Percentiles rank a stretch among this genome's conserved stretches.
These are phyloP conservation scores for Atta colombica DNA, from an alignment of 1,140 invertebrate genomes.

Conservation along the genomic window DNA sequence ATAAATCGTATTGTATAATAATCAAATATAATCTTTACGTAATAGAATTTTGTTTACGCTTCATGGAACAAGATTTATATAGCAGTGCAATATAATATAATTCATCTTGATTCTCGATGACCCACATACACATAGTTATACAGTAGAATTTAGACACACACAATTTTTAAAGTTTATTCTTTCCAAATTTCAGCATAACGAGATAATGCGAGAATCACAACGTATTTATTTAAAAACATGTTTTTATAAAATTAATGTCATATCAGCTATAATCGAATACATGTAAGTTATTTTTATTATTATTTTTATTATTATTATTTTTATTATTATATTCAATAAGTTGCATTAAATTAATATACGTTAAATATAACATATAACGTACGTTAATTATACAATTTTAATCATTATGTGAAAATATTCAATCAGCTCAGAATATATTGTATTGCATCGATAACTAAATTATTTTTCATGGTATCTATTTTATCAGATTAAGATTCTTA, in stretches of 20 bases:
- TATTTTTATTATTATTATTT: not conserved
- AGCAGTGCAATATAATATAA: conserved; percentile 50
- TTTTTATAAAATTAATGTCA: not conserved
- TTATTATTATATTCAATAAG: not conserved
- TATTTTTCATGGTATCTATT: conserved; percentile 57
- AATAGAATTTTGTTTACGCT: conserved; percentile 26
- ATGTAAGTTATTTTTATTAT: not conserved
- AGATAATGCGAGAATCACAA: not conserved
- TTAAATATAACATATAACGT: too few species aligned
- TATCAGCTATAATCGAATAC: not conserved
- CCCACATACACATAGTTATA: not conserved
- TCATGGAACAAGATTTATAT: conserved; percentile 12
- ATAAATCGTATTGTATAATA: conserved; percentile 23
- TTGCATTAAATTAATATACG: not conserved
- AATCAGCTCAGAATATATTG: conserved; percentile 11
- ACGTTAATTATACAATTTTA: not conserved
- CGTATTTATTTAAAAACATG: not conserved
- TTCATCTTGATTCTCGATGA: conserved; percentile 2
- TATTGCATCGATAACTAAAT: conserved; percentile 37
- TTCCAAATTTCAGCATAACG: not conserved
- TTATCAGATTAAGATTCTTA: conserved; percentile 9
- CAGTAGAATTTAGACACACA: not conserved
- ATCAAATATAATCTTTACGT: not conserved
- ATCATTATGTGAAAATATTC: not conserved
- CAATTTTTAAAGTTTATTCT: not conserved